phyloP scores from a whole-genome alignment of 2,888 invertebrate genomes.

The Halocaridina rubra region DNA sequence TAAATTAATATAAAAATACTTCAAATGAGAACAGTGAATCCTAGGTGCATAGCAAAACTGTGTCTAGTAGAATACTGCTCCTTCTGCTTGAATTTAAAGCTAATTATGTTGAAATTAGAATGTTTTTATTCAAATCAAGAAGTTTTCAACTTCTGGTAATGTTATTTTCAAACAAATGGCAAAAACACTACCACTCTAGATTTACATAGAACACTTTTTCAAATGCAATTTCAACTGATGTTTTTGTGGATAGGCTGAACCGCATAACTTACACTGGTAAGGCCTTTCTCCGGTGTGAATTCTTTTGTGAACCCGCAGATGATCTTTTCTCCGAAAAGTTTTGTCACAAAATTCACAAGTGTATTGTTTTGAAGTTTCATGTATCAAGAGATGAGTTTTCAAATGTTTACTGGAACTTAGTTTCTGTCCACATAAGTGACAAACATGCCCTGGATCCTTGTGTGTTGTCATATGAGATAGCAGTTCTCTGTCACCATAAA shows the following conservation, averaged over 20 bases:
- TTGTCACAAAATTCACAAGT: constrained; percentile 44
- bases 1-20: too few species aligned
- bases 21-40: too few species aligned
- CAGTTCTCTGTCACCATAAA: constrained; percentile 55
- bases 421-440: constrained; percentile 51
- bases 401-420: constrained; percentile 43
- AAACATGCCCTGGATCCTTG: constrained; percentile 44
- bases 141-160: too few species aligned
- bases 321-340: constrained; percentile 51
- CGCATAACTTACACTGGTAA: constrained; percentile 49
- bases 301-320: constrained; percentile 47
- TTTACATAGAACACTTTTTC: constrained; percentile 31
- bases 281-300: constrained; percentile 48
- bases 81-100: too few species aligned
- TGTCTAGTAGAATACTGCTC: too few species aligned
- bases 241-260: constrained; percentile 45
- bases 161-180: too few species aligned
- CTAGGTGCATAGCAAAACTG: too few species aligned
- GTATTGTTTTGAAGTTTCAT: constrained; percentile 21
- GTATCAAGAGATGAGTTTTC: constrained; percentile 33
- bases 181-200: too few species aligned
- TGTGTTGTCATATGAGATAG: constrained; percentile 32
- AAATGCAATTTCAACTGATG: constrained; percentile 47
- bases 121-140: too few species aligned
- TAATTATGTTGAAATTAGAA: too few species aligned